Conservation (phyloP, 1,140 invertebrate species). For the Rhysida immarginata region DNA sequence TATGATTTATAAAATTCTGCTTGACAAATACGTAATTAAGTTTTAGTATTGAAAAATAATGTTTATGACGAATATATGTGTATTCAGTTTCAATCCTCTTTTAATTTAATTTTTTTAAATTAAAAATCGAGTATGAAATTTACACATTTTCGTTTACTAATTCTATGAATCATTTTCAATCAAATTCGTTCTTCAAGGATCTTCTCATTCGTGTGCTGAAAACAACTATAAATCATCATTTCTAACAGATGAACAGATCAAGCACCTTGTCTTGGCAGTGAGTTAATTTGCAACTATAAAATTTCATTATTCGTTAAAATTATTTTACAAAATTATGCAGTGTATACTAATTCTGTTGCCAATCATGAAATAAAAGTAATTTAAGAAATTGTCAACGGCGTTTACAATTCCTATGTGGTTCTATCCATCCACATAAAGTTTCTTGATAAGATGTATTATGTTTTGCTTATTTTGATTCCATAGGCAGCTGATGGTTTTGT, state of each 20-base stretch:
- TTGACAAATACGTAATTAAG: too few relatives aligned
- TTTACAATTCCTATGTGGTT: slow-evolving; percentile 10
- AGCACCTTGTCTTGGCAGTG: slow-evolving; percentile 58
- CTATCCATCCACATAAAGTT: background rate
- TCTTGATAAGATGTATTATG: slow-evolving; percentile 1
- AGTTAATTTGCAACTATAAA: slow-evolving; percentile 13
- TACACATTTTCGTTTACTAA: too few relatives aligned
- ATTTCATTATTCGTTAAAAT: background rate
- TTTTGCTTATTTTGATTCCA: slow-evolving; percentile 20
- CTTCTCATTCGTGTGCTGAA: slow-evolving; percentile 61
- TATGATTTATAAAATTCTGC: too few relatives aligned
- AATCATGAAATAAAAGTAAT: too few relatives aligned
- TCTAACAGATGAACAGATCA: slow-evolving; percentile 74
- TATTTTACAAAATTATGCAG: too few relatives aligned
- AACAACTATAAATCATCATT: slow-evolving; percentile 72
- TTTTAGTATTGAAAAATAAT: too few relatives aligned
- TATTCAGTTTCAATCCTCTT: too few relatives aligned
- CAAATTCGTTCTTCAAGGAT: slow-evolving; percentile 47
- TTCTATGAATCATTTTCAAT: too few relatives aligned
- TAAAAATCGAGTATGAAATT: too few relatives aligned
- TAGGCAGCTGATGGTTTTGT: slow-evolving; percentile 82
- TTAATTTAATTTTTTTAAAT: too few relatives aligned
- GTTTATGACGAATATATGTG: too few relatives aligned
- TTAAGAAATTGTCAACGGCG: background rate
- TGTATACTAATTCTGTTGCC: too few relatives aligned